Evolutionary conservation across 2,113 vertebrate genomes (phyloP), one percentile per base, ranked within the genome.

Genomic region (Nerophis ophidion): DNA sequence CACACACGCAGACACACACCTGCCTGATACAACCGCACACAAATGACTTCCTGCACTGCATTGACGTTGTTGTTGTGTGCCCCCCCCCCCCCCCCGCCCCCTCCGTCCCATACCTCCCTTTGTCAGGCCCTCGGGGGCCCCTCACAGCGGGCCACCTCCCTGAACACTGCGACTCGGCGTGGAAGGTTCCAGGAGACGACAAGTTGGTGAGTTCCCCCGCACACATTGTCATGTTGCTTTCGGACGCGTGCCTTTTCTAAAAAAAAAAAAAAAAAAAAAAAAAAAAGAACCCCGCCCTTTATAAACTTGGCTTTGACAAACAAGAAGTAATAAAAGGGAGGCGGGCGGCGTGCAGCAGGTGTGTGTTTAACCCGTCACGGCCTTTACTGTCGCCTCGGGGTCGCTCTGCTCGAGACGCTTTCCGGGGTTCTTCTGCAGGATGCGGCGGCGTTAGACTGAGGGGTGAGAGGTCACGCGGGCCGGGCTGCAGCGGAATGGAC

Each of bases 41-140:
- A 68, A 64, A 53, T 33, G 55, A 56, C 66, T 68, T 81, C 76
- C 72, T 77, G 65, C 70, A 11, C 50, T 5, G 34, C 52, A 51
- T 44, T 72, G 63, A 79, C 12, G 58, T 53, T 46, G 48, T 50
- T 26, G 26, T 3, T 26, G 19, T 26, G 19, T 26, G 19, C 3
- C 19, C 3, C 19, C 3, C 19, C 19, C 19, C 26, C 26, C 26
- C 26, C 26, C 26, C 26, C 26, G 0, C 2, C 26, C 26, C 26
- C 26, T n/a, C n/a, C n/a, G n/a, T n/a, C n/a, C n/a, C n/a, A n/a
- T n/a, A 26, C 26, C 26, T 26, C 26, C 26, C 65, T 73, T 75
- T 92, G 87, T 91, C 92, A 95, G 93, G 88, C 86, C 88, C 89
- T 84, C 79, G 78, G 84, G 86, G 90, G 89, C 88, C 88, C 81